A percentile compares a stretch with the other conserved stretches of the same genome.
These are phyloP conservation scores for Blomia tropicalis DNA, from an alignment of 2,888 invertebrate genomes.

Conservation along the genomic window DNA sequence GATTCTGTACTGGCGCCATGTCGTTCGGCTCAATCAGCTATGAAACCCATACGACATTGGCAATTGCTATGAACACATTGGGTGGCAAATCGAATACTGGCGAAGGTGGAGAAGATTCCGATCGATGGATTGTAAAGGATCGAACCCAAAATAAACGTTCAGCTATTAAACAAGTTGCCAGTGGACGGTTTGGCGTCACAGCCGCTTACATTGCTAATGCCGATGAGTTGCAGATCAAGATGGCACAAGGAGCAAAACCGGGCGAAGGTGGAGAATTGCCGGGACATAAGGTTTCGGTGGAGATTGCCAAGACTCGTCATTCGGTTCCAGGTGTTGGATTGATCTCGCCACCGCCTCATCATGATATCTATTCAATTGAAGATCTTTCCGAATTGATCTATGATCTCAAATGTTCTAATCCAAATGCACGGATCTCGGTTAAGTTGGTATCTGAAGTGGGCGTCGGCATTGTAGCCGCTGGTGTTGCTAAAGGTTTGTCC, in stretches of 20 bases:
- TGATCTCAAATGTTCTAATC: slow-evolving; percentile 93
- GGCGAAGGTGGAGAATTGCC: slow-evolving; percentile 97
- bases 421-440: slow-evolving; percentile 80
- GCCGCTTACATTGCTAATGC: slow-evolving; percentile 91
- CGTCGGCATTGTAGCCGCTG: slow-evolving; percentile 95
- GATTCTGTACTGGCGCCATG: slow-evolving; percentile 88
- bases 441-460: slow-evolving; percentile 97
- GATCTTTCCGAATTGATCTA: slow-evolving; percentile 95
- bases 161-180: slow-evolving; percentile 96
- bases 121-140: slow-evolving; percentile 59
- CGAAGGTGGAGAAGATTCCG: slow-evolving; percentile 65
- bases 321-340: slow-evolving; percentile 91
- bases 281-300: slow-evolving; percentile 68
- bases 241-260: slow-evolving; percentile 99
- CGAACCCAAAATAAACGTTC: slow-evolving; percentile 67
- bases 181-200: slow-evolving; percentile 94
- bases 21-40: slow-evolving; percentile 83
- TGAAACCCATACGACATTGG: slow-evolving; percentile 86
- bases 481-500: slow-evolving; percentile 63
- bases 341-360: slow-evolving; percentile 97
- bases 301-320: slow-evolving; percentile 84
- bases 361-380: slow-evolving; percentile 98
- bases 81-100: slow-evolving; percentile 98
- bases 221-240: slow-evolving; percentile 96
- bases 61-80: slow-evolving; percentile 90